phyloP scores from a whole-genome alignment of 2,797 vertebrate species.

The Oryzias dopingdopingensis region DNA sequence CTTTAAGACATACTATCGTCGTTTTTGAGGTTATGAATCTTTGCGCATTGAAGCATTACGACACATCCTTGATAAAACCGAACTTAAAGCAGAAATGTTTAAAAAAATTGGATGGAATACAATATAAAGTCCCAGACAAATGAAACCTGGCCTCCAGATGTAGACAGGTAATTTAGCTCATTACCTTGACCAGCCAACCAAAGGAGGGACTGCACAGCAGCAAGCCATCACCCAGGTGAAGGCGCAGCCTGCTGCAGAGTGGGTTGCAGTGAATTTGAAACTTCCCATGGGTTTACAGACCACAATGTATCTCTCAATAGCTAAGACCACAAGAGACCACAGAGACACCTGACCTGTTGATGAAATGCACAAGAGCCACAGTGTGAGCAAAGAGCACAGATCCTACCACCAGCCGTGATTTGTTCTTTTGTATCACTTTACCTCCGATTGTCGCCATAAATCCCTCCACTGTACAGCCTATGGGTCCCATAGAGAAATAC shows the following conservation, averaged over 20 bases:
- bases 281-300: slow-evolving; percentile 86
- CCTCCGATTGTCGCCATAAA: slow-evolving; percentile 42
- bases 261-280: slow-evolving; percentile 75
- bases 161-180: neutral
- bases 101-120: slow-evolving; percentile 7
- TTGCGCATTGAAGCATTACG: too few species aligned
- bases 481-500: slow-evolving; percentile 29
- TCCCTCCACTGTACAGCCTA: slow-evolving; percentile 42
- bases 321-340: slow-evolving; percentile 74
- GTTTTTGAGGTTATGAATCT: too few species aligned
- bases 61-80: too few species aligned
- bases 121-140: slow-evolving; percentile 45
- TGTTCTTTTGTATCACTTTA: slow-evolving; percentile 4
- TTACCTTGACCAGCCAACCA: slow-evolving; percentile 82
- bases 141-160: neutral
- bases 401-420: neutral
- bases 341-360: slow-evolving; percentile 63
- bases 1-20: too few species aligned
- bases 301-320: slow-evolving; percentile 75
- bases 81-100: too few species aligned
- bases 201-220: slow-evolving; percentile 72
- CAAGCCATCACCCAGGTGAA: slow-evolving; percentile 81
- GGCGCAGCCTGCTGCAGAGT: slow-evolving; percentile 58
- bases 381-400: neutral
- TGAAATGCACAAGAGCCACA: neutral